A percentile compares a stretch with the other conserved stretches of the same genome.
Evolutionary conservation across 2,113 vertebrate genomes (phyloP).

Genomic region (Pedionomus torquatus): DNA sequence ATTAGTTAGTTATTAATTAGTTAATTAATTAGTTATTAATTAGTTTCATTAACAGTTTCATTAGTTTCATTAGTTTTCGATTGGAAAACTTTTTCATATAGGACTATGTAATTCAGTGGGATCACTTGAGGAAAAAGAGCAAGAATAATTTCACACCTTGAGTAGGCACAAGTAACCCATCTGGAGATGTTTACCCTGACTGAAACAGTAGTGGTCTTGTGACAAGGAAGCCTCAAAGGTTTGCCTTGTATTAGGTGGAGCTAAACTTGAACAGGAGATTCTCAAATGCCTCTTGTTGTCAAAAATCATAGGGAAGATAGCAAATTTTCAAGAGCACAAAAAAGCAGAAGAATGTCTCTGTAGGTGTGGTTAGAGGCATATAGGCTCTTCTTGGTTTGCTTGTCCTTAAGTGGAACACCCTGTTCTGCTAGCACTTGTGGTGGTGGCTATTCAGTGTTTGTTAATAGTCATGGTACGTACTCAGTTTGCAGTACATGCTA

Average conservation of each 20-base stretch:
- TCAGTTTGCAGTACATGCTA: not conserved
- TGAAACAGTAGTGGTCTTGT: not conserved
- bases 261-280: not conserved
- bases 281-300: not conserved
- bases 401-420: not conserved
- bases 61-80: too few species aligned
- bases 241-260: not conserved
- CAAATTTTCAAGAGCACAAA: not conserved
- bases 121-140: not conserved
- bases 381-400: not conserved
- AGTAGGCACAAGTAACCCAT: not conserved
- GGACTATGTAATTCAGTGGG: not conserved
- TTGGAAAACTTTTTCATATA: not conserved
- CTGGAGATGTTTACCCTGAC: not conserved
- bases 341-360: not conserved
- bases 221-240: not conserved
- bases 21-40: too few species aligned
- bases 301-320: not conserved
- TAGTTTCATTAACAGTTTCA: too few species aligned
- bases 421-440: not conserved
- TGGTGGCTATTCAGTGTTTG: not conserved
- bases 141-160: not conserved
- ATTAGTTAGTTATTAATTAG: too few species aligned
- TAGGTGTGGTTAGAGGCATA: not conserved
- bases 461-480: fast-evolving